Base-by-base conservation (phyloP, 2,113 vertebrate genomes). In the Hydropotes inermis region DNA sequence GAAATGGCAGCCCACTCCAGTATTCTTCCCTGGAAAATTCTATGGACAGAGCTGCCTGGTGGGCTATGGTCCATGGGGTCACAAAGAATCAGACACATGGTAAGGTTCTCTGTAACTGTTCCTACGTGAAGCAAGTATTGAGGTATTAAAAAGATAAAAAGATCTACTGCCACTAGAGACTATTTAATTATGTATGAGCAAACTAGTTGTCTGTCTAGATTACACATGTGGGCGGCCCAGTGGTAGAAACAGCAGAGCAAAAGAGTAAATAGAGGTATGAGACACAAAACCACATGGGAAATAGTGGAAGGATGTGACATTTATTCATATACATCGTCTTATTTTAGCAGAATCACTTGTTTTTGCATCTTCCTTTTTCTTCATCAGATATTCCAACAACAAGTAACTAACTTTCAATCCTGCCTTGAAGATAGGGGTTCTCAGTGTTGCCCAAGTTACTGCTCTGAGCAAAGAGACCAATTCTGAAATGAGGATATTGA, bases 401-500 rank as follows among this genome's bases (percentile, higher is more conserved):
- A 87, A 84, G 5, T 61, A 96, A 92, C 57, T 79, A 87, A 89
- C 84, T 76, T 90, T 88, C 33, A 76, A 89, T 61, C 89, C 89
- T 91, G 43, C 50, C 58, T 91, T 94, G n/a, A 96, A 97, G 94
- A 82, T 70, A 27, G 14, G 39, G 16, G 57, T 55, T 95, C 90
- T 95, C 54, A 27, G 83, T 94, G n/a, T 88, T 97, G 61, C 79
- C 93, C 83, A 78, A 81, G 58, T 61, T 95, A 84, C 76, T 87
- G n/a, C 57, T 94, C 82, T 95, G 91, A 97, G 96, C 70, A 97
- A 92, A 97, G 91, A 98, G 95, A 98, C 91, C 70, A 95, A 87
- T 97, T 98, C 82, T 95, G 86, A 97, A 96, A 94, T 97, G 70
- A 97, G 93, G 64, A 84, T 96, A 90, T 93, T 98, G 88, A 95